Base-by-base conservation (phyloP, 2,797 vertebrate genomes). In the Atherinosoma microstoma region DNA sequence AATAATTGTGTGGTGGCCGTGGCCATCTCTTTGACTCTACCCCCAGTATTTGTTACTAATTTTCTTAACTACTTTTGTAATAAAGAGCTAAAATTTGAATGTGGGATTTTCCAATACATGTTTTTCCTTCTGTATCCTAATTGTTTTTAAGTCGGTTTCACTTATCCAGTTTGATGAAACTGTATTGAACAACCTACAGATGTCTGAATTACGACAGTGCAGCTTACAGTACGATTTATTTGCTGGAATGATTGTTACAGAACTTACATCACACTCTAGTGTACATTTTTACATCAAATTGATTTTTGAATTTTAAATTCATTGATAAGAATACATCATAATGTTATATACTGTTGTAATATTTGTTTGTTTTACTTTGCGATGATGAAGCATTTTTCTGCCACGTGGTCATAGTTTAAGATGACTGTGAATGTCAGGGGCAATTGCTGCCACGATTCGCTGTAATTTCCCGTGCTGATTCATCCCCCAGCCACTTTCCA, bases 401-500 rank as follows among this genome's bases (percentile, higher is more conserved):
- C 15, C 30, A 34, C 20, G 4, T 53, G 66, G 56, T 61, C 61
- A 11, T 34, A 57, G 70, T 77, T 82, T 80, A 75, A 72, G 76
- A 73, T 77, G 79, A 66, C 71, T 53, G 42, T 24, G 63, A 88
- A 79, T 63, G 75, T 86, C 57, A 67, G 63, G 45, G 73, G 65
- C 64, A 82, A 70, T 70, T 76, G 63, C 61, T 0, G 32, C 40
- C 0, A 15, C 67, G 65, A 53, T 73, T 66, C 3, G 6, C 68
- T 60, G 70, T 67, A 74, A 54, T 79, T 70, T 70, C 63, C 72
- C 16, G 47, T 63, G 64, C 11, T 67, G 79, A 87, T 79, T 86
- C 73, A 73, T 86, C 54, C 67, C 30, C 62, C 45, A 75, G 74
- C 77, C 72, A 35, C 73, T 67, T 70, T 71, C 58, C 59, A 49